phyloP scores from a whole-genome alignment of 1,140 invertebrate genomes.

The Drosophila navojoa region DNA sequence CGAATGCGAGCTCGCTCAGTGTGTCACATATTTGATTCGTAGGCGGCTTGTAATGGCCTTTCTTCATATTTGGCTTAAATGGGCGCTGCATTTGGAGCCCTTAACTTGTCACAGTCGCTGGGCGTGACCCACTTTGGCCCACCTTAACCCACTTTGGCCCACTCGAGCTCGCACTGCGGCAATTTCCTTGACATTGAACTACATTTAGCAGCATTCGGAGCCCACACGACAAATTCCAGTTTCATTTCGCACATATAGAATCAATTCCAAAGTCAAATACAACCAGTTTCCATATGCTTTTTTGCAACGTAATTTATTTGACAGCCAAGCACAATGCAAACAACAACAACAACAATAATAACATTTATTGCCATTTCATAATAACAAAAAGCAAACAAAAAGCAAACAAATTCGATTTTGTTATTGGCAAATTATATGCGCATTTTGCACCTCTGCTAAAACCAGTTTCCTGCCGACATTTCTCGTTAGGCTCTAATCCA shows the following conservation, averaged over 20 bases:
- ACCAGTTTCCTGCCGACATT: slow-evolving; percentile 37
- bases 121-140: slow-evolving; percentile 19
- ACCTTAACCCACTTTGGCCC: neutral
- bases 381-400: neutral
- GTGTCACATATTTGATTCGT: slow-evolving; percentile 41
- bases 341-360: slow-evolving; percentile 45
- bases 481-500: neutral
- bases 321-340: slow-evolving; percentile 21
- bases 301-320: slow-evolving; percentile 33
- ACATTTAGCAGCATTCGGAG: slow-evolving; percentile 44
- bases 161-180: slow-evolving; percentile 2
- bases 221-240: slow-evolving; percentile 41
- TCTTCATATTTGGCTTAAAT: slow-evolving; percentile 49
- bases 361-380: slow-evolving; percentile 39
- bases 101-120: slow-evolving; percentile 35
- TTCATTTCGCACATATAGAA: slow-evolving; percentile 58
- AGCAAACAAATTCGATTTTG: slow-evolving; percentile 12
- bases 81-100: slow-evolving; percentile 26
- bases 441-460: slow-evolving; percentile 8
- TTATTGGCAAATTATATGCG: slow-evolving; percentile 30
- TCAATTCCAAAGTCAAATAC: slow-evolving; percentile 53
- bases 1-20: slow-evolving; percentile 28
- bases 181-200: slow-evolving; percentile 75
- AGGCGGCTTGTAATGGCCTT: slow-evolving; percentile 36
- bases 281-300: slow-evolving; percentile 36